phyloP scores from a whole-genome alignment of 2,113 vertebrate species.

The Chaenogobius annularis region DNA sequence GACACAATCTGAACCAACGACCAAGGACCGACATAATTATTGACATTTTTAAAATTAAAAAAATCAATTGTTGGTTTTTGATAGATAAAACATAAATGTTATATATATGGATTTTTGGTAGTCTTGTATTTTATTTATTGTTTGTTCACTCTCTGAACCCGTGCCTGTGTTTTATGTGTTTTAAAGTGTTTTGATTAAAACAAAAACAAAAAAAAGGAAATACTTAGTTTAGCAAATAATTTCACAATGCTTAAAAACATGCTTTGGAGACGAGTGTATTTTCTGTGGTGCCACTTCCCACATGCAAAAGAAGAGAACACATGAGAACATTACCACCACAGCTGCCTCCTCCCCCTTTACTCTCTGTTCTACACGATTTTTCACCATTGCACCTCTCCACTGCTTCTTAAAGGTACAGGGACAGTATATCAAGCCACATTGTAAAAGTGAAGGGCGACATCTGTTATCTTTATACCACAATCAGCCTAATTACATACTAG shows the following conservation, averaged over 20 bases:
- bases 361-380: slow-evolving; percentile 10
- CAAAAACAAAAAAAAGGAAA: not conserved
- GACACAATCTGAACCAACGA: too few species aligned
- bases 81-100: too few species aligned
- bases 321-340: slow-evolving; percentile 52
- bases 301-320: slow-evolving; percentile 57
- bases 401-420: slow-evolving; percentile 59
- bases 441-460: not conserved
- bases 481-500: slow-evolving; percentile 1
- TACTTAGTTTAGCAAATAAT: not conserved
- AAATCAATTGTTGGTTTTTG: too few species aligned
- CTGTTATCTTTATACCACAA: slow-evolving; percentile 10
- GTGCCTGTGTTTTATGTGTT: too few species aligned
- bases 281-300: slow-evolving; percentile 51
- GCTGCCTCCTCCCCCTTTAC: slow-evolving; percentile 22
- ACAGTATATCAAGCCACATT: not conserved
- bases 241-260: not conserved
- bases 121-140: too few species aligned
- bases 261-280: slow-evolving; percentile 26
- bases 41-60: too few species aligned
- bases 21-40: too few species aligned
- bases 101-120: too few species aligned
- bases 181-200: too few species aligned
- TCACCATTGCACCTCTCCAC: slow-evolving; percentile 32
- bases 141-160: too few species aligned